Base-by-base conservation (phyloP, 2,113 vertebrate species). In the Zingel zingel region DNA sequence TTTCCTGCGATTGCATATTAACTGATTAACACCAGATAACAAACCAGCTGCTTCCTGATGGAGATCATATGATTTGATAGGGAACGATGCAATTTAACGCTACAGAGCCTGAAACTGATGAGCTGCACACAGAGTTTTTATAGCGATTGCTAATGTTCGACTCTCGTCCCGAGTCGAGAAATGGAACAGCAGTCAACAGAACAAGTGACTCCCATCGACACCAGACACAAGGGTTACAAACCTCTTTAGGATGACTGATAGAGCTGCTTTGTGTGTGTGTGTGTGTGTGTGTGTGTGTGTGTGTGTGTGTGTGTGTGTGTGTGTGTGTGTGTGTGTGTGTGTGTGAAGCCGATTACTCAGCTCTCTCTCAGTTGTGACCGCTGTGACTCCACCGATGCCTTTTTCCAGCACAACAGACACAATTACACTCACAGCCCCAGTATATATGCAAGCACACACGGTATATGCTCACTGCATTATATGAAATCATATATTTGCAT, bases 261-360 rank as follows among this genome's bases (percentile, higher is more conserved):
- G 67, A 79, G 67, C 67, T 70, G 33, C 47, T 39, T 69, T 69
- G 68, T 62, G 72, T 30, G 57, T 59, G 57, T 59, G 57, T 59
- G 57, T 59, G 23, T 30, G 25, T 59, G 57, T 57, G 54, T 27
- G 56, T 25, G 54, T 30, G 30, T 30, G 30, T 30, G 30, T 30
- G 30, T 30, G 30, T 30, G 30, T 30, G 30, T 4, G 30, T 4
- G 30, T 30, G 64, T 48, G 64, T 66, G 45, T 39, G 51, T 27
- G 56, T 51, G 43, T 56, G 6, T 59, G 62, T 43, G 57, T 61
- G 71, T 62, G 43, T 53, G 48, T 50, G 64, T 53, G 48, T 50
- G 64, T 59, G 30, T 51, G 48, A 72, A 57, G 68, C 50, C 57
- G 69, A 80, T 80, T 72, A 80, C 68, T 57, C 25, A 16, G 10